A percentile compares a stretch with the other conserved stretches of the same genome.
These are phyloP conservation scores for Drosophila eohydei DNA, from an alignment of 2,888 invertebrate genomes.

Conservation along the genomic window DNA sequence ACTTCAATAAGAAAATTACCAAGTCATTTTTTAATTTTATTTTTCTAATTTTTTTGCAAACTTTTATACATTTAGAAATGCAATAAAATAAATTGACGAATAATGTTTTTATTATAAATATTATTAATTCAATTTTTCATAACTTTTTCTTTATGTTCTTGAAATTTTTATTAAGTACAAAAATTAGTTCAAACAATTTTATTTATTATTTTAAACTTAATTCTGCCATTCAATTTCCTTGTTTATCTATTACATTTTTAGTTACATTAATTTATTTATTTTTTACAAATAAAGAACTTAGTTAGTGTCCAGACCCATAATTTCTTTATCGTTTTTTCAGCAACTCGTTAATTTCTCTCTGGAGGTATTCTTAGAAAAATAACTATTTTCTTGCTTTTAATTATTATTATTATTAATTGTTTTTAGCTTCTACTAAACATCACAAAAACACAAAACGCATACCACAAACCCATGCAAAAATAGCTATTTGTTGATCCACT, in stretches of 20 bases:
- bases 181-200: background rate
- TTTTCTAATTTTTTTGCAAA: no score
- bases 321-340: background rate
- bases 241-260: background rate
- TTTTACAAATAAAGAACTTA: background rate
- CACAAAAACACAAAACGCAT: slow-evolving; percentile 9
- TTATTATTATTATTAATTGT: background rate
- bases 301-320: background rate
- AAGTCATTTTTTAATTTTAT: no score
- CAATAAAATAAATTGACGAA: no score
- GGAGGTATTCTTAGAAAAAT: background rate
- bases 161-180: background rate
- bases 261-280: no score
- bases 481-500: background rate
- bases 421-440: background rate
- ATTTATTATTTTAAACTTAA: background rate
- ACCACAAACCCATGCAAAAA: background rate
- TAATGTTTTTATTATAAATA: no score
- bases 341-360: background rate
- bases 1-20: no score
- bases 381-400: background rate
- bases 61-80: no score
- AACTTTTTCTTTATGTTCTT: background rate
- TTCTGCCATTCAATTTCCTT: background rate
- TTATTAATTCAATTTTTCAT: background rate